These are phyloP conservation scores for Philypnodon macrostomus DNA, from an alignment of 2,797 vertebrate species.

Conservation along the genomic window DNA sequence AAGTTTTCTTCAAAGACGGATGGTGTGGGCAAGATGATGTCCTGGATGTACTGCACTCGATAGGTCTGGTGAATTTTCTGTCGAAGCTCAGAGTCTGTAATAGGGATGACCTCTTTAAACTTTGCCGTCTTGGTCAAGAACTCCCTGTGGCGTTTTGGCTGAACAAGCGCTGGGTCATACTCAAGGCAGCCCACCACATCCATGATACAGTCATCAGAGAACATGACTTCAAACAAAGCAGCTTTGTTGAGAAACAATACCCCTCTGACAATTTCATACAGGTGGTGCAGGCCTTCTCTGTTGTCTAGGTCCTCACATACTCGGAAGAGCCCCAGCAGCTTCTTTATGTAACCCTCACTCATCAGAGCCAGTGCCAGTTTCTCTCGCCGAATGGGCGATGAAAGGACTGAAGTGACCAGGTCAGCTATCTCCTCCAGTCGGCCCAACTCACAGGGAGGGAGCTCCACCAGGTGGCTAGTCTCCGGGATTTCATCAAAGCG, in stretches of 20 bases:
- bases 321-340: slow-evolving; percentile 95
- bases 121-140: slow-evolving; percentile 99
- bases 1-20: slow-evolving; percentile 99
- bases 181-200: slow-evolving; percentile 98
- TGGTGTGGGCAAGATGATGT: slow-evolving; percentile 98
- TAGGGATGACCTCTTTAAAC: slow-evolving; percentile 99
- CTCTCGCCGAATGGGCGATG: slow-evolving; percentile 95
- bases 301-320: slow-evolving; percentile 95
- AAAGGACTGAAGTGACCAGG: slow-evolving; percentile 95
- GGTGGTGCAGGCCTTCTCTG: slow-evolving; percentile 94
- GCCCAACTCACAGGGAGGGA: slow-evolving; percentile 90
- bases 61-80: slow-evolving; percentile 99
- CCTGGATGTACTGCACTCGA: slow-evolving; percentile 99
- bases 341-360: slow-evolving; percentile 96
- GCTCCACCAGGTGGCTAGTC: slow-evolving; percentile 92
- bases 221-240: slow-evolving; percentile 98
- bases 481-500: slow-evolving; percentile 97
- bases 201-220: slow-evolving; percentile 99
- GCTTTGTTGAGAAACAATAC: slow-evolving; percentile 99
- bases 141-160: slow-evolving; percentile 94
- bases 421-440: slow-evolving; percentile 98
- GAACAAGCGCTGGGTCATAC: slow-evolving; percentile 94
- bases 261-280: slow-evolving; percentile 96
- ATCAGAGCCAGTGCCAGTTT: slow-evolving; percentile 95
- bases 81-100: slow-evolving; percentile 97